A percentile compares a stretch with the other conserved stretches of the same genome.
phyloP scores from a whole-genome alignment of 2,113 vertebrate species.

The Dunckerocampus dactyliophorus region DNA sequence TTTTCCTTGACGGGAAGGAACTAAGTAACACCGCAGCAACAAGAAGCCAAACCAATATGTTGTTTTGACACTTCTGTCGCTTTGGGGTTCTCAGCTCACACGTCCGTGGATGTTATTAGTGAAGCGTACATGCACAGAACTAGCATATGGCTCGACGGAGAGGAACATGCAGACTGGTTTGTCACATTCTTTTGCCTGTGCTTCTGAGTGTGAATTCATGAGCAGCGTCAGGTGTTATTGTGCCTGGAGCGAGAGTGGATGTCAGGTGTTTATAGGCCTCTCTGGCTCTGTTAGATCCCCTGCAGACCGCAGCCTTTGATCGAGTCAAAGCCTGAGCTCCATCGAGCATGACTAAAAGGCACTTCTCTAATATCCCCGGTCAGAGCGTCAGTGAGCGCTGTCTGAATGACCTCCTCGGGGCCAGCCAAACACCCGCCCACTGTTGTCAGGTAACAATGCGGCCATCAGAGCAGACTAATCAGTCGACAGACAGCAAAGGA shows the following conservation, averaged over 20 bases:
- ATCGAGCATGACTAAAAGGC: slow-evolving; percentile 52
- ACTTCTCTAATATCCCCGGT: slow-evolving; percentile 45
- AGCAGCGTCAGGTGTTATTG: slow-evolving; percentile 42
- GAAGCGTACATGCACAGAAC: slow-evolving; percentile 10
- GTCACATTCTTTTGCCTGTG: slow-evolving; percentile 7
- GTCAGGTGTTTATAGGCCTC: slow-evolving; percentile 50
- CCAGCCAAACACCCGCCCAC: slow-evolving; percentile 31
- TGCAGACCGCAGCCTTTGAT: slow-evolving; percentile 36
- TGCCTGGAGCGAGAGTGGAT: slow-evolving; percentile 34
- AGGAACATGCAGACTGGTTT: slow-evolving; percentile 6
- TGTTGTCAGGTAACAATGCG: slow-evolving; percentile 47
- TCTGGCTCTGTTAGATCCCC: slow-evolving; percentile 36
- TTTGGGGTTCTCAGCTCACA: slow-evolving; percentile 42
- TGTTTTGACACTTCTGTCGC: slow-evolving; percentile 69
- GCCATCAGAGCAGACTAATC: slow-evolving; percentile 48
- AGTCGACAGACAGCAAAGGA: slow-evolving; percentile 32
- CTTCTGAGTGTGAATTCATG: slow-evolving; percentile 25
- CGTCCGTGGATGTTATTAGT: slow-evolving; percentile 30
- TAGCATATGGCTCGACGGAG: slow-evolving; percentile 1
- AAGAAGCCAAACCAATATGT: slow-evolving; percentile 61
- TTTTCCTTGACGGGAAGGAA: slow-evolving; percentile 41
- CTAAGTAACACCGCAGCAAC: slow-evolving; percentile 63
- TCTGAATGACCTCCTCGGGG: slow-evolving; percentile 49
- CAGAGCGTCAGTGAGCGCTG: slow-evolving; percentile 44
- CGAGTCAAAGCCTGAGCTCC: slow-evolving; percentile 33